phyloP scores from a whole-genome alignment of 2,888 invertebrate genomes.

The Amiota communis region DNA sequence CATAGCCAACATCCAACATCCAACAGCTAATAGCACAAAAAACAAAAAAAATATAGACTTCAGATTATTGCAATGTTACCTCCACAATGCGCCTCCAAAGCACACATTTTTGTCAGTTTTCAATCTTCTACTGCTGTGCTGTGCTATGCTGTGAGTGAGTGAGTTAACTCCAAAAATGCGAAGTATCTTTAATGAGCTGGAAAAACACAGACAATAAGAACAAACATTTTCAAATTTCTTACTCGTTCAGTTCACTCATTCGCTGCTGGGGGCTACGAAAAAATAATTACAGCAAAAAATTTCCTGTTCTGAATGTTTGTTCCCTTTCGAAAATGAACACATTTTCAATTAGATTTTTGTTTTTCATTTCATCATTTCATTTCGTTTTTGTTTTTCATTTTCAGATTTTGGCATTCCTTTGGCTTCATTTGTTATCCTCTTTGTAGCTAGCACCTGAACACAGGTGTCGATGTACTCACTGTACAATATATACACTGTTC shows the following conservation, averaged over 20 bases:
- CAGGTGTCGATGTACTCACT: no score
- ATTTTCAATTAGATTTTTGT: constrained; percentile 17
- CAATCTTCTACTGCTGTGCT: neutral
- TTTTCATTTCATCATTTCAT: constrained; percentile 7
- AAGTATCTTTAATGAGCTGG: constrained; percentile 20
- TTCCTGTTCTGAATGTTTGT: constrained; percentile 5
- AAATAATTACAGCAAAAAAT: constrained; percentile 20
- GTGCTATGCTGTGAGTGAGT: no score
- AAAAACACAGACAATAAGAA: neutral
- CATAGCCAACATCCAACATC: no score
- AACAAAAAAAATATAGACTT: neutral
- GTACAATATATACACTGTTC: neutral
- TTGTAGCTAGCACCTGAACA: neutral
- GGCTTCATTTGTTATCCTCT: constrained; percentile 1
- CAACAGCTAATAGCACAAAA: no score
- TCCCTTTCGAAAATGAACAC: constrained; percentile 4
- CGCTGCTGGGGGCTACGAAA: neutral
- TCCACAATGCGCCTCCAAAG: constrained; percentile 34
- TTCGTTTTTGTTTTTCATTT: neutral
- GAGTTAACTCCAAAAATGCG: constrained; percentile 9
- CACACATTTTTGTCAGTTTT: neutral
- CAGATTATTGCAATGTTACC: neutral
- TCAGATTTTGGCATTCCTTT: neutral
- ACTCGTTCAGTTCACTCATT: neutral
- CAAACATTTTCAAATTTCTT: neutral